A percentile compares a stretch with the other conserved stretches of the same genome.
Evolutionary conservation across 2,113 vertebrate species (phyloP).

Genomic region (Chaenocephalus aceratus): DNA sequence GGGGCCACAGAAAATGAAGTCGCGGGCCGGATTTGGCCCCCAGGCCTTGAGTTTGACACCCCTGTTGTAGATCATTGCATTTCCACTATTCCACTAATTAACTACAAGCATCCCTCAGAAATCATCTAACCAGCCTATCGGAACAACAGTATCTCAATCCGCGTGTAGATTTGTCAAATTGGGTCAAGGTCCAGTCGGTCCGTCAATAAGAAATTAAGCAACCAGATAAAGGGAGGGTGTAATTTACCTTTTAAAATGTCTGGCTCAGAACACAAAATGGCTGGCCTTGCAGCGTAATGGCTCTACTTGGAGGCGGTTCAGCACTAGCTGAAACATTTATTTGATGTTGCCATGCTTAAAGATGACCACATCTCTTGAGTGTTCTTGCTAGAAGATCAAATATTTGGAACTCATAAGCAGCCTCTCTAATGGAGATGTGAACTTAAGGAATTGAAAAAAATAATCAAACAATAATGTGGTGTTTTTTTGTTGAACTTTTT

Average conservation of each 20-base stretch:
- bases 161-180: slow-evolving; percentile 23
- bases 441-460: too few species aligned
- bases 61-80: background rate
- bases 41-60: too few species aligned
- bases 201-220: background rate
- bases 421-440: too few species aligned
- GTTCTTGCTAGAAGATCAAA: background rate
- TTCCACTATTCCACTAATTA: background rate
- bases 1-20: too few species aligned
- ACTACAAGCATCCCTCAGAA: background rate
- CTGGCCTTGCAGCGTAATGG: background rate
- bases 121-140: slow-evolving; percentile 38
- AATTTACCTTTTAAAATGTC: too few species aligned
- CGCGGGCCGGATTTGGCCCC: too few species aligned
- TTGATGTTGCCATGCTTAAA: background rate
- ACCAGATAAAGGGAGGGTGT: too few species aligned
- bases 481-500: too few species aligned
- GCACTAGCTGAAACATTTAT: background rate
- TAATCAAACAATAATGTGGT: too few species aligned
- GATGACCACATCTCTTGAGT: too few species aligned
- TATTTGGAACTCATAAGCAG: too few species aligned
- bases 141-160: background rate
- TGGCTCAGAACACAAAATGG: background rate
- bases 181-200: slow-evolving; percentile 36
- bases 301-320: background rate